Percentiles rank a stretch among this genome's conserved stretches.
Conservation (phyloP, 1,140 invertebrate genomes). For the Paralvinella palmiformis region DNA sequence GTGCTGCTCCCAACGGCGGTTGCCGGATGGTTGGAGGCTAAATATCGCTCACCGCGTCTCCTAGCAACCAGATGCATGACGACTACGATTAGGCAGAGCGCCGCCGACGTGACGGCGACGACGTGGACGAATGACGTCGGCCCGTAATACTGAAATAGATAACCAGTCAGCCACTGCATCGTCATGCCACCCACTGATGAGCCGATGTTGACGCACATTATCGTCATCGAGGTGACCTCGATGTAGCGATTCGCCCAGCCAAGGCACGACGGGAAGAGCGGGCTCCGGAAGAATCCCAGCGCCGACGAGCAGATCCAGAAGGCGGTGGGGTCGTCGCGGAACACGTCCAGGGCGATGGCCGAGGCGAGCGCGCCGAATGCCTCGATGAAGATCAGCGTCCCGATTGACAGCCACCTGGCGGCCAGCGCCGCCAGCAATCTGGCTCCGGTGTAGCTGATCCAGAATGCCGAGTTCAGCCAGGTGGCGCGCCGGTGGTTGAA, state of each 20-base stretch:
- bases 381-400: constrained; percentile 27
- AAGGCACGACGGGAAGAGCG: background rate
- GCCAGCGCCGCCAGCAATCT: constrained; percentile 26
- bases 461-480: constrained; percentile 28
- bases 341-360: constrained; percentile 23
- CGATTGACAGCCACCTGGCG: constrained; percentile 25
- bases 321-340: constrained; percentile 13
- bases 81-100: too few species aligned
- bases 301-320: background rate
- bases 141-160: constrained; percentile 26
- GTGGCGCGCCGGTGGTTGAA: constrained; percentile 25
- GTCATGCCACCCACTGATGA: constrained; percentile 24
- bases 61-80: too few species aligned
- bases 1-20: too few species aligned
- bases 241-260: constrained; percentile 6
- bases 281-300: background rate
- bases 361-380: constrained; percentile 19
- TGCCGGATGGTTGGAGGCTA: too few species aligned
- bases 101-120: too few species aligned
- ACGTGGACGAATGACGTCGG: constrained; percentile 24
- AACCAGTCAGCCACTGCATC: constrained; percentile 27
- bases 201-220: background rate
- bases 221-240: constrained; percentile 2
- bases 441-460: constrained; percentile 29
- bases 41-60: too few species aligned